Evolutionary conservation across 2,888 invertebrate species (phyloP), one percentile per base, ranked within the genome.

Genomic region (Cosmopolites sordidus): DNA sequence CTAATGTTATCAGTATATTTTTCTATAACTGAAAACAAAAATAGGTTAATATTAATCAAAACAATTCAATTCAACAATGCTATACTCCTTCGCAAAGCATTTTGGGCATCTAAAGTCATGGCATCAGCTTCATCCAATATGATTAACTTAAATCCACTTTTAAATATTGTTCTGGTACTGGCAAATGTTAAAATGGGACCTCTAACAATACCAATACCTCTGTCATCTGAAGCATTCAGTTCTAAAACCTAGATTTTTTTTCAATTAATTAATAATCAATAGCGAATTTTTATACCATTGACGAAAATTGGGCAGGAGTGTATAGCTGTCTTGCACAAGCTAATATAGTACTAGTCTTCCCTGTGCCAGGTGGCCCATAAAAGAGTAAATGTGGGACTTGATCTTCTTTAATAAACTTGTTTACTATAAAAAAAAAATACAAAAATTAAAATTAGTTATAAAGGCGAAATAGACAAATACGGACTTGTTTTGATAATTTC

Each of bases 61-160:
- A n/a, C 9, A 14, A 3, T 43, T 30, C 9, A 5, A 16, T 14
- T 6, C 16, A 3, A 8, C 4, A 40, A 8, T 12, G 4, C 5
- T 11, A 81, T 78, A 92, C 91, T 92, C 81, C 95, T 83, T 63
- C 96, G 79, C 1, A 97, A 78, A 18, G 99, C 98, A 81, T 98
- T 99, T 73, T 99, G 99, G 1, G 99, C 99, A 82, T 99, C 99
- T 73, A 91, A 90, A 0, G 98, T 99, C 98, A 99, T 99, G 0
- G 97, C 95, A 80, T 99, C 98, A 0, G 98, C 98, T 79, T 99
- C 98, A 79, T 99, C 98, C 16, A 99, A 77, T 61, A 99, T 96
- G 38, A 99, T 92, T 33, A 99, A 75, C 72, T 99, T 99, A 62
- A 92, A 95, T 0, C 93, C 92, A 43, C 88, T 87, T 75, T 88